These are phyloP conservation scores for Novumbra hubbsi DNA, from an alignment of 2,797 vertebrate species.

Conservation along the genomic window DNA sequence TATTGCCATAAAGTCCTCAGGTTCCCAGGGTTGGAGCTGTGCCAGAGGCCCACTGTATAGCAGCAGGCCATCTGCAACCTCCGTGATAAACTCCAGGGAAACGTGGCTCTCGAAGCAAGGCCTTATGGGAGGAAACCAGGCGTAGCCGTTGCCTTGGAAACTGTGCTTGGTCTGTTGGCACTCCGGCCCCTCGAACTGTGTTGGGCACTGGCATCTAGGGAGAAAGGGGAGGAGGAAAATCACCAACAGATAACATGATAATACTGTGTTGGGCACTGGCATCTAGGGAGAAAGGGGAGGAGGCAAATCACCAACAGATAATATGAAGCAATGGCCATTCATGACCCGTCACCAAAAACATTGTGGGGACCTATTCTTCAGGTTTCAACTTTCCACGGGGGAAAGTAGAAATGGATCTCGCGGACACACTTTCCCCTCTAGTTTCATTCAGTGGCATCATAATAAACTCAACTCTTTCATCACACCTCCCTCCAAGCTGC, in stretches of 20 bases:
- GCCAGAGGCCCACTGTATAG: constrained; percentile 81
- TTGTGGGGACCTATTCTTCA: too few relatives aligned
- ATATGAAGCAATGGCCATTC: neutral
- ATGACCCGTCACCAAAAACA: too few relatives aligned
- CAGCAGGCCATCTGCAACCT: constrained; percentile 78
- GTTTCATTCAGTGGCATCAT: too few relatives aligned
- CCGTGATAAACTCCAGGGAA: constrained; percentile 84
- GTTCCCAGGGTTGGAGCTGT: constrained; percentile 73
- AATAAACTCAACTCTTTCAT: too few relatives aligned
- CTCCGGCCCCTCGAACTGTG: constrained; percentile 81
- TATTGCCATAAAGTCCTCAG: constrained; percentile 82
- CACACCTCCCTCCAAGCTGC: too few relatives aligned
- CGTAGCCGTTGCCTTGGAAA: constrained; percentile 85
- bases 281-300: constrained; percentile 61
- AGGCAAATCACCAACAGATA: constrained; percentile 17
- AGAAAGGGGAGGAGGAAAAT: constrained; percentile 24
- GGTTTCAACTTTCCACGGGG: too few relatives aligned
- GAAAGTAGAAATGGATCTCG: too few relatives aligned
- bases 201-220: constrained; percentile 79
- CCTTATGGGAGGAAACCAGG: constrained; percentile 83
- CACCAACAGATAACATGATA: too few relatives aligned
- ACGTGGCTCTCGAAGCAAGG: constrained; percentile 81
- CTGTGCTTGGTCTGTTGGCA: constrained; percentile 86
- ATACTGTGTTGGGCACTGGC: constrained; percentile 79
- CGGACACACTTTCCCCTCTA: too few relatives aligned